phyloP scores from a whole-genome alignment of 2,888 invertebrate species.

The Oligia strigilis region DNA sequence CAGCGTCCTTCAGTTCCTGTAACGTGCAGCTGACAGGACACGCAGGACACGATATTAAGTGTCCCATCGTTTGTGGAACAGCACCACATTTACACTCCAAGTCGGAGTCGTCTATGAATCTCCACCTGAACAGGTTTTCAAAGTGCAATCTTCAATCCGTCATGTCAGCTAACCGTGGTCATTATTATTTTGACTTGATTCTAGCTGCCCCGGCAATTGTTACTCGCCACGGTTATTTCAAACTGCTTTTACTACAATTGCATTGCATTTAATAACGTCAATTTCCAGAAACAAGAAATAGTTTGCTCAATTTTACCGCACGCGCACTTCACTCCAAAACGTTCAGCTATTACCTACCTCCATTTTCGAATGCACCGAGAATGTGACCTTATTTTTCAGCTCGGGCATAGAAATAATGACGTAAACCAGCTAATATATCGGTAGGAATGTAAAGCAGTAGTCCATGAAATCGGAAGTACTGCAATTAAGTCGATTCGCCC shows the following conservation, averaged over 20 bases:
- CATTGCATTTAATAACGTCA: constrained; percentile 2
- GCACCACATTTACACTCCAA: too few species aligned
- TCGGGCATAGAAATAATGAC: constrained; percentile 45
- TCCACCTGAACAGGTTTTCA: too few species aligned
- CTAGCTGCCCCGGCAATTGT: not conserved
- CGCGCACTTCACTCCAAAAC: constrained; percentile 16
- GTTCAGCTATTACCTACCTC: constrained; percentile 12
- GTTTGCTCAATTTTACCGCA: constrained; percentile 1
- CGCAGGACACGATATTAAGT: too few species aligned
- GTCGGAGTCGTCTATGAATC: too few species aligned
- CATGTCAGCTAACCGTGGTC: not conserved
- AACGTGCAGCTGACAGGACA: too few species aligned
- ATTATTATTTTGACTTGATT: not conserved
- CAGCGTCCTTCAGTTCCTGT: too few species aligned
- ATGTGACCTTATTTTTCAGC: constrained; percentile 43
- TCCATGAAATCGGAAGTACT: constrained; percentile 76
- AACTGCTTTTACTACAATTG: not conserved
- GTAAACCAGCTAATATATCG: constrained; percentile 58
- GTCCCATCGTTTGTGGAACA: too few species aligned
- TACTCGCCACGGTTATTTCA: not conserved
- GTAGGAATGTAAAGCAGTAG: constrained; percentile 62
- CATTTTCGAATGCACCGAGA: constrained; percentile 5
- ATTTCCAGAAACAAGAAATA: constrained; percentile 7
- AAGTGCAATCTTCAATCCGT: not conserved
- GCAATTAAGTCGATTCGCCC: constrained; percentile 80